A percentile compares a stretch with the other conserved stretches of the same genome.
phyloP scores from a whole-genome alignment of 2,888 invertebrate species.

The Tipula confusa region DNA sequence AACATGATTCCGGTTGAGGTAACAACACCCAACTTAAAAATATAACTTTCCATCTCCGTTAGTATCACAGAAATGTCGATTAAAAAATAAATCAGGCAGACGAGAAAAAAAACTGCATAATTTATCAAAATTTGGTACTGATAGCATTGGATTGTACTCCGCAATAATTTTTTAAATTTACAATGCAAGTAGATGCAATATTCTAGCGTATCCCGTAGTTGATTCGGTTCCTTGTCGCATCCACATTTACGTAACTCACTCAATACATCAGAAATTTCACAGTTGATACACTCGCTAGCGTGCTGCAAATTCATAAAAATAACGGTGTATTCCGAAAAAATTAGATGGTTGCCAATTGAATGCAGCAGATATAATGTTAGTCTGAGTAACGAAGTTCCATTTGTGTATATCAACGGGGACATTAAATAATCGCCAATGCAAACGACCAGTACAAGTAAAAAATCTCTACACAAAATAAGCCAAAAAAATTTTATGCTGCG shows the following conservation, averaged over 20 bases:
- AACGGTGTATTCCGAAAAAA: not conserved
- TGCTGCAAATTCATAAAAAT: not conserved
- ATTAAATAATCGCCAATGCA: not conserved
- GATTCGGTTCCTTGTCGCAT: not conserved
- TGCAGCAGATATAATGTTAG: not conserved
- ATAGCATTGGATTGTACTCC: not conserved
- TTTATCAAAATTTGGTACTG: not conserved
- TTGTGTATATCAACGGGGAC: too few species aligned
- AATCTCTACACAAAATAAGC: not conserved
- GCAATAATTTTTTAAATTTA: not conserved
- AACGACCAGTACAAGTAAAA: not conserved
- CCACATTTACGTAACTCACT: not conserved
- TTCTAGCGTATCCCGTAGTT: not conserved
- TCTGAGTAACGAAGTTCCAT: too few species aligned
- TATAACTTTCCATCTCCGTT: too few species aligned
- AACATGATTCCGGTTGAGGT: too few species aligned
- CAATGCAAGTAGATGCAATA: not conserved
- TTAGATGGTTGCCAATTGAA: not conserved
- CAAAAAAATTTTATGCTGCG: not conserved
- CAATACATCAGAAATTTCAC: not conserved
- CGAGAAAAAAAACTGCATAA: not conserved
- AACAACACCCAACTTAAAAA: too few species aligned
- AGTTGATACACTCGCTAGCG: not conserved
- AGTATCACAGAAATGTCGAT: not conserved
- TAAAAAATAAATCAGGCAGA: not conserved